Evolutionary conservation across 2,113 vertebrate species (phyloP), one percentile per base, ranked within the genome.

Genomic region (Lamprologus ornatipinnis): DNA sequence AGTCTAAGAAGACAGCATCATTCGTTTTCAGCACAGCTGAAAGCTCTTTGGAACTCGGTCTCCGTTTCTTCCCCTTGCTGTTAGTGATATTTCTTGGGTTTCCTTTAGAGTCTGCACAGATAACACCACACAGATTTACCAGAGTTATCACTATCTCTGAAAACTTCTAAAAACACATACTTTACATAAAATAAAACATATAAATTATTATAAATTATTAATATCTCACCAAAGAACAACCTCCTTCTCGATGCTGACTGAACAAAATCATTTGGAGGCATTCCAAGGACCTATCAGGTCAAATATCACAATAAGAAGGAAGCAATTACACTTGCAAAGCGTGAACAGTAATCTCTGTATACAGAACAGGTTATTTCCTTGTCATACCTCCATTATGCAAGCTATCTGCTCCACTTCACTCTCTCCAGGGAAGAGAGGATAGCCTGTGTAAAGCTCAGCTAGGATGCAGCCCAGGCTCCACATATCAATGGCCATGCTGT

Each of bases 401-500:
- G 98, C 98, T 53, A 99, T 97, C 90, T 99, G 98, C 86, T 99
- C 98, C 85, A 96, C 95, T 87, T 99, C 98, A 5, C 98, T 97
- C 95, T 99, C 98, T 51, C 98, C 98, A 0, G 98, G 97, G 75
- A 99, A 99, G 7, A 99, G 97, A 0, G 98, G 98, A 81, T 95
- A 97, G 54, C 98, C 98, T 0, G 97, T 98, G 95, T 98, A 96
- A 42, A 99, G 95, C 90, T 99, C 98, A 1, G 97, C 98, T 86
- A 98, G 95, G 92, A 99, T 99, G 92, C 98, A 99, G 78, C 98
- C 98, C 89, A 99, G 95, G 83, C 98, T 99, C 98, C 98, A 99
- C 98, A 99, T 99, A 83, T 99, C 98, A 11, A 99, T 98, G 91
- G 98, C 97, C 96, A 97, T 97, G 92, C 97, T 97, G 87, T 99